Base-by-base conservation (phyloP, 2,797 vertebrate genomes). In the Echeneis naucrates region DNA sequence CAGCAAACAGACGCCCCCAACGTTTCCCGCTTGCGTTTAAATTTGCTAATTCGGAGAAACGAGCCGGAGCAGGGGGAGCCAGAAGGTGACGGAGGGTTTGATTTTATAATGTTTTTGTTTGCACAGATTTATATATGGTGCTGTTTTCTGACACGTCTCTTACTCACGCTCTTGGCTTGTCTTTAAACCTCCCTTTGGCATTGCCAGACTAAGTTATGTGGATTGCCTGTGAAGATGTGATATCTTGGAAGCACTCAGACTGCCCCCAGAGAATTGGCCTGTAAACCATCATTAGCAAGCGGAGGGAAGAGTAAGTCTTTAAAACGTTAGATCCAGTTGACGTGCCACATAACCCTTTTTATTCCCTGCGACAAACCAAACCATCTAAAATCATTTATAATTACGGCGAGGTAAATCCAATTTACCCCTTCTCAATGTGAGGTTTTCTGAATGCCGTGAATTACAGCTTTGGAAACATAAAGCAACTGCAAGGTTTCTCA, bases 271-370 rank as follows among this genome's bases (percentile, higher is more conserved):
- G 92, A 88, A 91, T 91, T 90, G 89, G 89, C 87, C 91, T 89
- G 93, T 92, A 94, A 93, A 93, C 89, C 90, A 84, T 92, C 90
- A 92, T 95, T 94, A 92, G 92, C 75, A 69, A 88, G 77, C 70
- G 45, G 81, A 90, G n/a, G n/a, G 88, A 88, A 92, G 89, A 85
- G 88, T 85, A 81, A 88, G 87, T 92, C 92, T 92, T 92, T 82
- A 79, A 92, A 91, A 92, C 86, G 88, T 89, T 89, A 90, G 88
- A 90, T 89, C 78, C 82, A 83, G 87, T 90, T 89, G 91, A 92
- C 76, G 80, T 85, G 92, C 86, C 82, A 66, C 68, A 78, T 88
- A 90, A 87, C 89, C 83, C 85, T 75, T 82, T 83, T 92, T 89
- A 94, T 90, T 85, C 82, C 89, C 77, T 57, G 85, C 89, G 93